Base-by-base conservation (phyloP, 2,888 invertebrate genomes). In the Hypolimnas misippus region DNA sequence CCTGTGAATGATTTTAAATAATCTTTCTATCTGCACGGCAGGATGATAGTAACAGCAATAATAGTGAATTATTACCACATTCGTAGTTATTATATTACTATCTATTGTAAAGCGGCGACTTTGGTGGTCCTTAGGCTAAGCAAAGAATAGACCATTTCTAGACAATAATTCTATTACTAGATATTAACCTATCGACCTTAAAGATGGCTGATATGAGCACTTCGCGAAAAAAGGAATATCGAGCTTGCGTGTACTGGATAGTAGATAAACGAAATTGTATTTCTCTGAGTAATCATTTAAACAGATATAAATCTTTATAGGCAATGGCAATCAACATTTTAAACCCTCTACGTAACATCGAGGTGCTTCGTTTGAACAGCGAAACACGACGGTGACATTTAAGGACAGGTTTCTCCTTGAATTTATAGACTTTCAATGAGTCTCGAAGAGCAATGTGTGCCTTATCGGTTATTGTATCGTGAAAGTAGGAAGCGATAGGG, bases 401-500 rank as follows among this genome's bases (percentile, higher is more conserved):
- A 71, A 63, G 70, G 67, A 68, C 68, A 70, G 67, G 68, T 69
- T 70, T 67, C 67, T 63, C 57, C 63, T 67, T 62, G 65, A 67
- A 62, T 65, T 62, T 67, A 68, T 69, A 65, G 67, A 68, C 69
- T 69, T 69, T 69, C 69, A 72, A 69, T 68, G 68, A 62, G 63
- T 62, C 68, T 64, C 76, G 73, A 73, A 76, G 77, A 81, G 81
- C 70, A 80, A 80, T 83, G 76, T 81, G 76, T 79, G 77, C 69
- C 78, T 75, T 81, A 82, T 84, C 83, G 81, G 79, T 81, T 84
- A 84, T 86, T 83, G 84, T 81, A 84, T 85, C 84, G 80, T 84
- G 82, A 82, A 87, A 87, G 86, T 83, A 86, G 87, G 87, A 88
- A 88, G 84, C 79, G 84, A 89, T 89, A 87, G 88, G 85, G 85